Evolutionary conservation across 2,797 vertebrate genomes (phyloP), one percentile per base, ranked within the genome.

Genomic region (Babyrousa celebensis): DNA sequence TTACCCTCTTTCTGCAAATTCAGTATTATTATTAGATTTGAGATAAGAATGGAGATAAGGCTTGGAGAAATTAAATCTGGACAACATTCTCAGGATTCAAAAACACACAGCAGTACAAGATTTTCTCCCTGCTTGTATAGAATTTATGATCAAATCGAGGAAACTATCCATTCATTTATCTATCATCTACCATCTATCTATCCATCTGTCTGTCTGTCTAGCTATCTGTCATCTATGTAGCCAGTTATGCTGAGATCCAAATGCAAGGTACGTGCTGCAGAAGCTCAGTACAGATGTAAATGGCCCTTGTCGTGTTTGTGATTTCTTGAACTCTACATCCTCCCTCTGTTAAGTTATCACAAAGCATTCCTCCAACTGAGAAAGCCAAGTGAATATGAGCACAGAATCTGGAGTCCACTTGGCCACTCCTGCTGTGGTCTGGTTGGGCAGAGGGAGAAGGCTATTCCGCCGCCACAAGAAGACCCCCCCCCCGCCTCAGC

Each of bases 61-160:
- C n/a, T 74, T 85, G 6, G 86, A 56, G 48, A 93, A 87, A 90
- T n/a, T 29, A 77, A 62, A 54, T 43, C 52, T 10, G 4, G 25
- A n/a, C 12, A 23, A 77, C 5, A 7, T 20, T n/a, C 74, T 92
- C 48, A 43, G 58, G 65, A 43, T 5, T 93, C 20, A 72, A 89
- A 93, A 93, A 85, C 11, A 23, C 1, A 92, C 58, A 78, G 32
- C 23, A 92, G 12, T 68, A 4, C 18, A 83, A 87, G 60, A 83
- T 10, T 40, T 75, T 21, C 21, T 20, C 27, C 43, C 15, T 21
- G 7, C 6, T 63, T 60, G 48, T 10, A 54, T 6, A 92, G 43
- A 80, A 72, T 56, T 60, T 56, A 80, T 14, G 5, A 83, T 32
- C 54, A 71, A 80, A 67, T 3, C 40, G 32, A 77, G 5, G n/a